A percentile compares a stretch with the other conserved stretches of the same genome.
Conservation (phyloP, 2,797 vertebrate species). For the Clarias pachynema region DNA sequence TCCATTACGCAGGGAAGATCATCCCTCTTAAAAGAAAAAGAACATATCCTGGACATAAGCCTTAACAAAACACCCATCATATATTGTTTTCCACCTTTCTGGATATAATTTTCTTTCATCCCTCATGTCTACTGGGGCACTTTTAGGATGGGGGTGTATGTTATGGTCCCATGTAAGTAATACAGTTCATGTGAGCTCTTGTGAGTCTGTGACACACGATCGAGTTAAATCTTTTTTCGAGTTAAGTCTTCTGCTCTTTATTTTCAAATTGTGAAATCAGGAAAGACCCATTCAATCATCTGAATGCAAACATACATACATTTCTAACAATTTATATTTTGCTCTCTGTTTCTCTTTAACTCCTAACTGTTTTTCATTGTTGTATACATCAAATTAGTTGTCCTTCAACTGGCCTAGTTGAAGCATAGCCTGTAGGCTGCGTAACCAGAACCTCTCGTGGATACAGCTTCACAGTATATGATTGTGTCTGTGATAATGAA, state of each 20-base stretch:
- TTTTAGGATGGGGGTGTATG: not conserved
- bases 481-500: constrained; percentile 20
- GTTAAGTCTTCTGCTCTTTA: not conserved
- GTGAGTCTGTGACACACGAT: constrained; percentile 19
- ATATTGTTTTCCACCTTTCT: not conserved
- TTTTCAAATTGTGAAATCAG: not conserved
- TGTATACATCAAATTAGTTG: constrained; percentile 11
- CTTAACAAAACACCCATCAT: constrained; percentile 4
- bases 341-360: not conserved
- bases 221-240: constrained; percentile 26
- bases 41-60: not conserved
- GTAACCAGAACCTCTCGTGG: constrained; percentile 12
- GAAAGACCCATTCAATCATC: not conserved
- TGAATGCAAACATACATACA: not conserved
- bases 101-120: not conserved
- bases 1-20: not conserved
- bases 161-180: not conserved
- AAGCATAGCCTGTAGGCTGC: constrained; percentile 6
- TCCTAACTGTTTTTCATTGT: not conserved
- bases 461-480: constrained; percentile 19
- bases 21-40: not conserved
- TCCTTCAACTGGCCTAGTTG: constrained; percentile 22
- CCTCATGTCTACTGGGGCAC: not conserved
- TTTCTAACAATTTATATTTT: not conserved
- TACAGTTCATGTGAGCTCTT: not conserved